phyloP scores from a whole-genome alignment of 2,113 vertebrate species.

The Dipodomys merriami region DNA sequence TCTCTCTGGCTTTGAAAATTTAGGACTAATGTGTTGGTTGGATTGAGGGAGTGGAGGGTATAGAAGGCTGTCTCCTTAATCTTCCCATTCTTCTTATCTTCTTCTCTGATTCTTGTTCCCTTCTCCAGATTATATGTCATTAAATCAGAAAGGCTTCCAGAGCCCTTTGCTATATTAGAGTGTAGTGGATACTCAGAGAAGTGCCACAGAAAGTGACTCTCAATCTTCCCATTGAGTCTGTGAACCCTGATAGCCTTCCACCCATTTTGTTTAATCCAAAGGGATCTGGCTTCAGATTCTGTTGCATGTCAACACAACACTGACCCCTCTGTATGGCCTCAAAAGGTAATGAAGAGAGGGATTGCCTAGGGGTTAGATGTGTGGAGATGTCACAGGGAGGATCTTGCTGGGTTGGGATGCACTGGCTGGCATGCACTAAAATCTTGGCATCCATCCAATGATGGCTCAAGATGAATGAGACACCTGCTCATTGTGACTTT shows the following conservation, averaged over 20 bases:
- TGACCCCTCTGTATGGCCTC: neutral
- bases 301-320: neutral
- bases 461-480: neutral
- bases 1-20: neutral
- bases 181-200: neutral
- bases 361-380: neutral
- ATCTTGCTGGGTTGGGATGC: neutral
- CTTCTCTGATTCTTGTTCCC: neutral
- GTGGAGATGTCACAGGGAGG: too few species aligned
- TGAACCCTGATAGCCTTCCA: neutral
- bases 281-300: neutral
- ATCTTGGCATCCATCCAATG: neutral
- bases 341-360: rapidly evolving
- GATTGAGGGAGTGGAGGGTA: neutral
- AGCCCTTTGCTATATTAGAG: neutral
- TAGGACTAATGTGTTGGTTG: neutral
- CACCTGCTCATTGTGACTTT: neutral
- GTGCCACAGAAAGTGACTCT: neutral
- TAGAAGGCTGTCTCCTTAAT: neutral
- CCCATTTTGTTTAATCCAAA: neutral
- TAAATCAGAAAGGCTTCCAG: neutral
- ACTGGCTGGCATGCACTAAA: rapidly evolving
- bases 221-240: neutral
- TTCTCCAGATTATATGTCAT: neutral
- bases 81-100: neutral